A percentile compares a stretch with the other conserved stretches of the same genome.
Conservation (phyloP, 2,797 vertebrate species). For the Cirrhinus molitorella region DNA sequence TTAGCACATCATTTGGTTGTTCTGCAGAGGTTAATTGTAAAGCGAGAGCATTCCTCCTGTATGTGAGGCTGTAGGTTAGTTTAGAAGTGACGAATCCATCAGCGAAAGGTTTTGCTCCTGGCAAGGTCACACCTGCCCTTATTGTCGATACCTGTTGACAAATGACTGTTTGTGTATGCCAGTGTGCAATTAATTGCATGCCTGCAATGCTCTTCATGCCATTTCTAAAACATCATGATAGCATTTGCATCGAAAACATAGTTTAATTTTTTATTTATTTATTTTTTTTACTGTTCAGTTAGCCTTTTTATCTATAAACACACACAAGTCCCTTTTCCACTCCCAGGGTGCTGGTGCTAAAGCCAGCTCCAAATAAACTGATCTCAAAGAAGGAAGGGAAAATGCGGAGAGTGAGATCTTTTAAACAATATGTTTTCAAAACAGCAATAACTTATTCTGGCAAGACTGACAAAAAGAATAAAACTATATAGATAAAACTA, state of each 20-base stretch:
- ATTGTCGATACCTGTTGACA: slow-evolving; percentile 5
- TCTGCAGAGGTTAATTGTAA: neutral
- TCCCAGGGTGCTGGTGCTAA: neutral
- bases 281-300: neutral
- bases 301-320: neutral
- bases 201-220: slow-evolving; percentile 7
- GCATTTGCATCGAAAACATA: neutral
- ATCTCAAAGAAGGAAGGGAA: neutral
- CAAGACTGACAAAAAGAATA: neutral
- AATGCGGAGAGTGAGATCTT: too few relatives aligned
- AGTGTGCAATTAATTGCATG: neutral
- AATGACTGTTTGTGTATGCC: slow-evolving; percentile 24
- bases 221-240: neutral
- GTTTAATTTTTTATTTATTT: too few relatives aligned
- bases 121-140: slow-evolving; percentile 17
- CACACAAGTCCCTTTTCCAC: neutral
- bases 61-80: slow-evolving; percentile 20
- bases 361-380: neutral
- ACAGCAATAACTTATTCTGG: neutral
- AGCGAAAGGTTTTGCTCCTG: neutral
- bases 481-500: neutral
- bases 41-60: slow-evolving; percentile 34
- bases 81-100: neutral
- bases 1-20: neutral
- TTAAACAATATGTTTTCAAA: neutral